phyloP scores from a whole-genome alignment of 1,140 invertebrate genomes.

The Anoplolepis gracilipes region DNA sequence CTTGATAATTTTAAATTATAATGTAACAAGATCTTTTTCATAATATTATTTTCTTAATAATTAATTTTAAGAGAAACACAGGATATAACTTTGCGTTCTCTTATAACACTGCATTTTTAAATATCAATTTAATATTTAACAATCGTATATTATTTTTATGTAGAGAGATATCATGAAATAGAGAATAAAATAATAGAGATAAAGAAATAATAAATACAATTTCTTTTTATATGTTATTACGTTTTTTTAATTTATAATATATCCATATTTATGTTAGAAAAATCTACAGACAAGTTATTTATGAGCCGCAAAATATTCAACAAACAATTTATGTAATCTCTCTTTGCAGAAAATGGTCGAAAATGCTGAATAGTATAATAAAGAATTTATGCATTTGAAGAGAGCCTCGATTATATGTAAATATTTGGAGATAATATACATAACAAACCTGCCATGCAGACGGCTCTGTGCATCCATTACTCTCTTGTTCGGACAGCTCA shows the following conservation, averaged over 20 bases:
- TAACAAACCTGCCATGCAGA: conserved; percentile 87
- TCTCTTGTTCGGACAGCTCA: conserved; percentile 93
- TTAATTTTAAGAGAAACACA: not conserved
- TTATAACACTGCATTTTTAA: not conserved
- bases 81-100: not conserved
- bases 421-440: conserved; percentile 14
- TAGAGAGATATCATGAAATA: not conserved
- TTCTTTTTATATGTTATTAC: not conserved
- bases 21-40: conserved; percentile 37
- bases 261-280: not conserved
- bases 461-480: conserved; percentile 90
- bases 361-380: not conserved
- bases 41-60: not conserved
- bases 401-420: not conserved
- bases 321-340: not conserved
- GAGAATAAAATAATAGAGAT: not conserved
- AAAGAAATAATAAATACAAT: not conserved
- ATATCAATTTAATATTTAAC: not conserved
- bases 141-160: too few relatives aligned
- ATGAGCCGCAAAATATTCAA: not conserved
- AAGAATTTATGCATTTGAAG: not conserved
- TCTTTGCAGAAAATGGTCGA: not conserved
- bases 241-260: not conserved
- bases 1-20: conserved; percentile 14
- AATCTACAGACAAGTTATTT: not conserved